Evolutionary conservation across 2,113 vertebrate species (phyloP).

Genomic region (Bothrops jararaca): DNA sequence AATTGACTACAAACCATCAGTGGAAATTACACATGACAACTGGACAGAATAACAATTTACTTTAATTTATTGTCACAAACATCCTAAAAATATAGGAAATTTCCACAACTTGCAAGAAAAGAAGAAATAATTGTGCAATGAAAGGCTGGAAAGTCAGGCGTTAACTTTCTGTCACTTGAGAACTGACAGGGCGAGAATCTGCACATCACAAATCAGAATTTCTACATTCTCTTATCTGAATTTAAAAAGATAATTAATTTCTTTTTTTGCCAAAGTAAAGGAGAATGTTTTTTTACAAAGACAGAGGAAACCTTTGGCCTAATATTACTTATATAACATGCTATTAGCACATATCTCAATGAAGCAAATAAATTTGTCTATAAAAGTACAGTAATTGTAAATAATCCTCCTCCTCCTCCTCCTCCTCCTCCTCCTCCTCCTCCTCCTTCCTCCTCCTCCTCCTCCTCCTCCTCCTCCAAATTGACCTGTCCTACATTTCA

Average conservation of each 20-base stretch:
- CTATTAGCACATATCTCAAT: background rate
- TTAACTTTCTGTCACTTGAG: no score
- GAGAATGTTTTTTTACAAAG: no score
- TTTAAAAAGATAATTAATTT: no score
- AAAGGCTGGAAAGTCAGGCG: background rate
- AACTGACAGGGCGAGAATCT: no score
- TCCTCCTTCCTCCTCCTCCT: no score
- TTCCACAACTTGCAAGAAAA: background rate
- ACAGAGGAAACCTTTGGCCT: no score
- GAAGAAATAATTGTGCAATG: background rate
- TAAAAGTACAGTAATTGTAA: background rate
- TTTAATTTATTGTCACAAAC: slow-evolving; percentile 6
- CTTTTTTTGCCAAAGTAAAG: no score
- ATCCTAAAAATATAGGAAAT: background rate
- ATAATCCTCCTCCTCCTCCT: no score
- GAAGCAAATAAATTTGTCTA: background rate
- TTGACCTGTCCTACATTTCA: background rate
- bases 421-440: no score
- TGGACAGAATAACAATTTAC: background rate
- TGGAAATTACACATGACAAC: background rate
- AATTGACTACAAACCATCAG: background rate
- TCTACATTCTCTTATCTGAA: no score
- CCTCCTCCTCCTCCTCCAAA: background rate
- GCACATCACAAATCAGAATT: no score
- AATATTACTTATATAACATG: background rate